Conservation (phyloP, 2,797 vertebrate genomes). For the Molossus alvarezi region DNA sequence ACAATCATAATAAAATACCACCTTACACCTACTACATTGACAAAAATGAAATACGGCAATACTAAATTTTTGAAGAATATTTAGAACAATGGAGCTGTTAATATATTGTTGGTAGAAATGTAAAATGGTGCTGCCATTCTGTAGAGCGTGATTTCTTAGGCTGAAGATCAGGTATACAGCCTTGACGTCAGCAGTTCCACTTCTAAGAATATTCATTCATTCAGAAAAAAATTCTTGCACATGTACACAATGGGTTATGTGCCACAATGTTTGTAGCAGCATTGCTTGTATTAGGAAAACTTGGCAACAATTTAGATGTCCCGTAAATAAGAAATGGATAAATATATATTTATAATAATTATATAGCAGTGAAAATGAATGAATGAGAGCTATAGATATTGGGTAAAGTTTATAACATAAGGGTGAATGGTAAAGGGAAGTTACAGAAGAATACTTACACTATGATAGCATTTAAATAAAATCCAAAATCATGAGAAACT, state of each 20-base stretch:
- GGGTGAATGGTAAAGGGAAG: not conserved
- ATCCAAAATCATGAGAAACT: slow-evolving; percentile 1
- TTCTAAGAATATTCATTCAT: not conserved
- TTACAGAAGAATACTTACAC: not conserved
- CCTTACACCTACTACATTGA: not conserved
- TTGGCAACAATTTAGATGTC: not conserved
- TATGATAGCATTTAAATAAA: slow-evolving; percentile 46
- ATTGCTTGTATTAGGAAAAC: not conserved
- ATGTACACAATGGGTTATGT: not conserved
- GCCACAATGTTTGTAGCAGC: not conserved
- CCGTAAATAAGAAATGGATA: not conserved
- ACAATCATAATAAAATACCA: not conserved
- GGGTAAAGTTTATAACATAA: not conserved
- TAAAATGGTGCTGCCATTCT: not conserved
- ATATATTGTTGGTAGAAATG: not conserved
- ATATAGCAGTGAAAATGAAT: not conserved
- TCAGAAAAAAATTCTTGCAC: not conserved
- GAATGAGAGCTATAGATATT: not conserved
- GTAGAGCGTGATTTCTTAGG: not conserved
- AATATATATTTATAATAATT: not conserved
- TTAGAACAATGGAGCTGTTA: not conserved
- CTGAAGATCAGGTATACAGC: not conserved
- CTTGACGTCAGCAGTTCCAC: not conserved
- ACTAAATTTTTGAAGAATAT: slow-evolving; percentile 1
- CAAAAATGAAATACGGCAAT: not conserved